Evolutionary conservation across 2,797 vertebrate species (phyloP).

Genomic region (Brotula barbata): DNA sequence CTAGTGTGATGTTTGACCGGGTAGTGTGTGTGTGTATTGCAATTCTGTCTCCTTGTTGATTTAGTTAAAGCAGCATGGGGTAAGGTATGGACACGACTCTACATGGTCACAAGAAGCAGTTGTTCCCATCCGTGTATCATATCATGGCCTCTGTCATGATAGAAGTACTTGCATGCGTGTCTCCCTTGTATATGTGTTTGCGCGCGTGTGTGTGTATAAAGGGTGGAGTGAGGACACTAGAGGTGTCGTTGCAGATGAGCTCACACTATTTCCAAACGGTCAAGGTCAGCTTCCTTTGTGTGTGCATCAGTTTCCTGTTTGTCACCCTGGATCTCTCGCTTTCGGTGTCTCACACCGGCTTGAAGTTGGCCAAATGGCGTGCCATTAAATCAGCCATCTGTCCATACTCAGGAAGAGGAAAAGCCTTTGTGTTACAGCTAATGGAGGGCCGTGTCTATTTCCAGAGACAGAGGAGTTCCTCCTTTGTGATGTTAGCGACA

Average conservation of each 20-base stretch:
- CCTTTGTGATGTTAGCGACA: slow-evolving; percentile 44
- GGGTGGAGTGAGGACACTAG: slow-evolving; percentile 1
- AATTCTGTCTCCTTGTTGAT: slow-evolving; percentile 20
- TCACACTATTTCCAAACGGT: slow-evolving; percentile 14
- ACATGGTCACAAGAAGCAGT: slow-evolving; percentile 1
- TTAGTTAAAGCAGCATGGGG: slow-evolving; percentile 10
- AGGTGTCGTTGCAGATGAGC: slow-evolving; percentile 55
- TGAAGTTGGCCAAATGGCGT: slow-evolving; percentile 46
- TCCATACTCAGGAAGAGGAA: slow-evolving; percentile 71
- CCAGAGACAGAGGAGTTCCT: slow-evolving; percentile 58
- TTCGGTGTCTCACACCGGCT: slow-evolving; percentile 27
- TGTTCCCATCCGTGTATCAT: slow-evolving; percentile 18
- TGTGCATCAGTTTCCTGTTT: slow-evolving; percentile 60
- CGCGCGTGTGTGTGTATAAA: neutral
- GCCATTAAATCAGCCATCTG: slow-evolving; percentile 67
- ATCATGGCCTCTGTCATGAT: neutral
- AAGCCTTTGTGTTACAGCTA: slow-evolving; percentile 61
- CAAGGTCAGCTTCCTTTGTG: slow-evolving; percentile 35
- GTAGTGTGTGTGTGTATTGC: slow-evolving; percentile 14
- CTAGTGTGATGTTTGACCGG: slow-evolving; percentile 6
- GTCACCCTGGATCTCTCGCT: slow-evolving; percentile 43
- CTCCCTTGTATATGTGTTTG: neutral
- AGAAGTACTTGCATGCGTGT: too few species aligned
- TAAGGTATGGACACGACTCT: slow-evolving; percentile 8
- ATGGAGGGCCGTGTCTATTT: slow-evolving; percentile 64